Evolutionary conservation across 2,888 invertebrate genomes (phyloP).

Genomic region (Tricholauxania praeusta): DNA sequence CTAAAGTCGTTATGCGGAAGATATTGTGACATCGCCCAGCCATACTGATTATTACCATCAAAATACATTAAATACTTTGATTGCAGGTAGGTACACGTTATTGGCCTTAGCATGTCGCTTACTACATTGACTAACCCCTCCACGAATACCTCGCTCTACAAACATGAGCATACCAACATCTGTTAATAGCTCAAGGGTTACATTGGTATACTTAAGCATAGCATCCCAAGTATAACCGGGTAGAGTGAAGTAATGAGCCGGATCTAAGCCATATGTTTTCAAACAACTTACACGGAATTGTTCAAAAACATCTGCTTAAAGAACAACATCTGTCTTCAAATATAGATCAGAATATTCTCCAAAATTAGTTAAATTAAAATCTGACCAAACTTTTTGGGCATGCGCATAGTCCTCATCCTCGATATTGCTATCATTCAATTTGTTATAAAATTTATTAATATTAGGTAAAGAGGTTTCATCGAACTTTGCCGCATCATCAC

Average conservation of each 20-base stretch:
- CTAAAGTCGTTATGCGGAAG: slow-evolving; percentile 55
- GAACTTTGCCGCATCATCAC: neutral
- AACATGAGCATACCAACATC: neutral
- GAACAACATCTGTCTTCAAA: slow-evolving; percentile 23
- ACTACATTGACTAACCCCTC: neutral
- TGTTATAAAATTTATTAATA: neutral
- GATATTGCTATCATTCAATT: neutral
- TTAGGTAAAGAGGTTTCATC: neutral
- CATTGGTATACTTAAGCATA: neutral
- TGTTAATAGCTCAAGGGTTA: neutral
- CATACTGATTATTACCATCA: slow-evolving; percentile 62
- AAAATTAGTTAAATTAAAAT: neutral
- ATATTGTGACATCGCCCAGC: slow-evolving; percentile 57
- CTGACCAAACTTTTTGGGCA: neutral
- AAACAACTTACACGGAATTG: slow-evolving; percentile 12
- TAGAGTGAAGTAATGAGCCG: neutral
- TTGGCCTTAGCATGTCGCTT: neutral
- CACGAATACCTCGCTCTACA: neutral
- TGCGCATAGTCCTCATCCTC: neutral
- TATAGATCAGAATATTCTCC: slow-evolving; percentile 21
- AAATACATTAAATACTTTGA: slow-evolving; percentile 54
- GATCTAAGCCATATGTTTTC: slow-evolving; percentile 21
- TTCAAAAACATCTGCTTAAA: slow-evolving; percentile 32
- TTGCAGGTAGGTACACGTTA: no score
- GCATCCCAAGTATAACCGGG: neutral